Conservation (phyloP, 35 echinoderm and acorn worm genomes). For the Amphiura filiformis region DNA sequence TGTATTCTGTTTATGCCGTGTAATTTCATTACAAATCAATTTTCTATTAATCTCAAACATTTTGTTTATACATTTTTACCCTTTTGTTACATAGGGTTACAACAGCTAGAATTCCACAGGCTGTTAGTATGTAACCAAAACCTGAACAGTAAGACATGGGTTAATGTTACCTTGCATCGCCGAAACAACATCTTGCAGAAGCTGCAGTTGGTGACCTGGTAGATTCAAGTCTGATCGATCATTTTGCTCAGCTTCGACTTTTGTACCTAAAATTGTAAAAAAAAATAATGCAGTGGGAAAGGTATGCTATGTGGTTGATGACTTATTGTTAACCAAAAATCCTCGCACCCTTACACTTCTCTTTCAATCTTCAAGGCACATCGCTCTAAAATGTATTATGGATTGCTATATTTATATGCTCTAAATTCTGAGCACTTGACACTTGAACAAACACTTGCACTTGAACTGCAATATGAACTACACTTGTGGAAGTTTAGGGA, state of each 20-base stretch:
- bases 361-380: too few species aligned
- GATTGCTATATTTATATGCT: too few species aligned
- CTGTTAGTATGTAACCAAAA: background rate
- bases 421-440: too few species aligned
- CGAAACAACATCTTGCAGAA: slow-evolving; percentile 78
- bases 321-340: too few species aligned
- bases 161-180: slow-evolving; percentile 49
- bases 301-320: too few species aligned
- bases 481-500: too few species aligned
- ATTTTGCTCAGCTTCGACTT: slow-evolving; percentile 56
- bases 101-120: too few species aligned
- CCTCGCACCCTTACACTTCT: too few species aligned
- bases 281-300: too few species aligned
- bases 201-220: slow-evolving; percentile 80
- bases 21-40: background rate
- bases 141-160: background rate
- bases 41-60: background rate
- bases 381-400: too few species aligned
- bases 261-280: slow-evolving; percentile 56
- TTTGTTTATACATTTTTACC: background rate
- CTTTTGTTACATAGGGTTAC: background rate
- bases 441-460: too few species aligned
- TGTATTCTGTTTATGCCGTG: background rate
- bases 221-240: slow-evolving; percentile 65
- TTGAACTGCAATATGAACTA: too few species aligned